phyloP scores from a whole-genome alignment of 2,797 vertebrate species.

The Helicolenus hilgendorfi region DNA sequence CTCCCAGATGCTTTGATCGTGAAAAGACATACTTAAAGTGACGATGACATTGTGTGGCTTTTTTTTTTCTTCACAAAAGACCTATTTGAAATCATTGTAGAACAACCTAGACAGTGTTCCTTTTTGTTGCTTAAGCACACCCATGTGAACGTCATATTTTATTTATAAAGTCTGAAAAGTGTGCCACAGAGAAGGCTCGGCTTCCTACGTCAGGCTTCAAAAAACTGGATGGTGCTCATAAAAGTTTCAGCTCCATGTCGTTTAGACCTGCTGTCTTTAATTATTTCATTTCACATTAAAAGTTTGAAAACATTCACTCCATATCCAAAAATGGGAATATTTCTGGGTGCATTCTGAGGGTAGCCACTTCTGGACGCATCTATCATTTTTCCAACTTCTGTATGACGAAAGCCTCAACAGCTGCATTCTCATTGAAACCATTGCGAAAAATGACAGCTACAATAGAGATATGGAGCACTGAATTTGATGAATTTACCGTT shows the following conservation, averaged over 20 bases:
- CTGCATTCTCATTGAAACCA: not conserved
- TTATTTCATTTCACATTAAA: constrained; percentile 78
- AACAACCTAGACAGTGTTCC: constrained; percentile 77
- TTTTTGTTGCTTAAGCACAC: constrained; percentile 84
- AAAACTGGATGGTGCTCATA: constrained; percentile 80
- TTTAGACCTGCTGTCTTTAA: constrained; percentile 75
- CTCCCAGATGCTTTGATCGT: constrained; percentile 32
- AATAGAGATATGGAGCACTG: not conserved
- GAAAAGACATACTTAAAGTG: constrained; percentile 49
- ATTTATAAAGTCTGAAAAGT: constrained; percentile 83
- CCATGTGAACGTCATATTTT: constrained; percentile 83
- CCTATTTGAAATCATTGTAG: constrained; percentile 68
- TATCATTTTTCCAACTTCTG: not conserved
- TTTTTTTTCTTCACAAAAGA: constrained; percentile 41
- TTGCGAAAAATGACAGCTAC: not conserved
- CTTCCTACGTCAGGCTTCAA: constrained; percentile 71
- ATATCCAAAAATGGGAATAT: constrained; percentile 39
- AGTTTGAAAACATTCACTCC: constrained; percentile 60
- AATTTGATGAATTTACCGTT: not conserved
- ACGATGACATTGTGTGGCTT: constrained; percentile 43
- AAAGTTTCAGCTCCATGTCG: constrained; percentile 81
- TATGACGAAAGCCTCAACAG: not conserved
- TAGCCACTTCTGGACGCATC: not conserved
- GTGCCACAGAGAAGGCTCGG: constrained; percentile 79
- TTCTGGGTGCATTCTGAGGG: constrained; percentile 35